Evolutionary conservation across 2,797 vertebrate species (phyloP), one percentile per base, ranked within the genome.

Genomic region (Malurus splendens): DNA sequence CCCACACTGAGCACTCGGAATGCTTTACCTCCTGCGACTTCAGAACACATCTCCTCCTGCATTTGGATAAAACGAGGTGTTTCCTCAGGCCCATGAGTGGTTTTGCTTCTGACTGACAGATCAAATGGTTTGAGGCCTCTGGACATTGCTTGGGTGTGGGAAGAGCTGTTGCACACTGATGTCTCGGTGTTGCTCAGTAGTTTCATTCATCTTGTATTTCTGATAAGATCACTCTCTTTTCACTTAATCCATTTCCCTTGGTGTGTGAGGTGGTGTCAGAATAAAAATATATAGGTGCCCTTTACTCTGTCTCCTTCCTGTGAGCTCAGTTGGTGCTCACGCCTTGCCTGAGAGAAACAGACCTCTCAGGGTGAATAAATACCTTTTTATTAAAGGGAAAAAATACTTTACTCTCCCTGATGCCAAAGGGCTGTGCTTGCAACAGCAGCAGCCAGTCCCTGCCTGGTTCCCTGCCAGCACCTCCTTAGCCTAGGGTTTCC

Each of bases 401-500:
- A 89, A 77, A 30, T 17, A 23, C 19, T 54, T 54, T 9, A 27
- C 33, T 59, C 36, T 87, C 54, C 38, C 44, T 71, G 18, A 44
- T 48, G 51, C 27, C 47, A 52, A 80, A 75, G 51, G 28, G 18
- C 27, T 59, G 28, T 16, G 17, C 45, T 87, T 54, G 68, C 59
- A 89, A n/a, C 47, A 73, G 57, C 64, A 57, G 76, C 65, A 84
- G 61, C 65, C 25, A 0, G 23, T 70, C 15, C 6, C 50, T 60
- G 47, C 75, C 64, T 55, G 54, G 50, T 52, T 84, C 59, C 70
- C 64, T 87, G 87, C 81, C 86, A 64, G 67, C 14, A 3, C 23
- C 33, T 67, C n/a, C 62, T 84, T 18, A 86, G 44, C 70, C 22
- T n/a, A 27, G 39, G 8, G 25, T 93, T 89, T 93, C 67, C 52